Evolutionary conservation across 1,140 invertebrate genomes (phyloP), one percentile per base, ranked within the genome.

Genomic region (Stegodyphus dumicola): DNA sequence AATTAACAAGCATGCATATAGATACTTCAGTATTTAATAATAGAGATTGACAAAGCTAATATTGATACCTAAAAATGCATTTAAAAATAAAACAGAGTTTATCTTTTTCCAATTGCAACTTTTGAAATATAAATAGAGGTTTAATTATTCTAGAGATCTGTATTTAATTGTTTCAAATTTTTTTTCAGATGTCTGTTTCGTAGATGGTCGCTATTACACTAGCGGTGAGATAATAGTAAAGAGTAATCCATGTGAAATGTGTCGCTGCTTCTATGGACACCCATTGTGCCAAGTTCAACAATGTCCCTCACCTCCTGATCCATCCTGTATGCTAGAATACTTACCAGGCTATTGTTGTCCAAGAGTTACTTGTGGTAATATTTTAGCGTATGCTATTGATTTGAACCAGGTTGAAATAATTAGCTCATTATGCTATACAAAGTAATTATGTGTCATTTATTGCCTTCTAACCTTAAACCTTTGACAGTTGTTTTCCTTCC

Each of bases 201-300:
- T 90, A 33, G 90, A 92, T 74, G 91, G 90, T 33, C 88, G 88
- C 15, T 89, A 91, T 11, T 91, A 92, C 78, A 88, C 87, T 7
- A 91, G 92, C 79, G 92, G 91, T 6, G 91, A 92, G 87, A 83
- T 91, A 69, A 87, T 92, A 10, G 85, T 91, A 15, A 91, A 91
- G 13, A 89, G 89, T 13, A 89, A 89, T 79, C 88, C 91, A 51
- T 93, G 92, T 87, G 88, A 91, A 80, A 90, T 91, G 53, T 93
- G 92, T 87, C 89, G 92, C n/a, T 93, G 92, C 86, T 91, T 92
- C 87, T 91, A 91, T 65, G 92, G 92, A 0, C 89, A 92, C 83
- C 89, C 92, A 18, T 88, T 91, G 5, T 93, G 92, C 73, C 91
- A 92, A 76, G 89, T 91, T 78, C 90, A 91, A 64, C 91, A 92